Percentiles rank a stretch among this genome's conserved stretches.
phyloP scores from a whole-genome alignment of 2,113 vertebrate species.

The Scomber scombrus region DNA sequence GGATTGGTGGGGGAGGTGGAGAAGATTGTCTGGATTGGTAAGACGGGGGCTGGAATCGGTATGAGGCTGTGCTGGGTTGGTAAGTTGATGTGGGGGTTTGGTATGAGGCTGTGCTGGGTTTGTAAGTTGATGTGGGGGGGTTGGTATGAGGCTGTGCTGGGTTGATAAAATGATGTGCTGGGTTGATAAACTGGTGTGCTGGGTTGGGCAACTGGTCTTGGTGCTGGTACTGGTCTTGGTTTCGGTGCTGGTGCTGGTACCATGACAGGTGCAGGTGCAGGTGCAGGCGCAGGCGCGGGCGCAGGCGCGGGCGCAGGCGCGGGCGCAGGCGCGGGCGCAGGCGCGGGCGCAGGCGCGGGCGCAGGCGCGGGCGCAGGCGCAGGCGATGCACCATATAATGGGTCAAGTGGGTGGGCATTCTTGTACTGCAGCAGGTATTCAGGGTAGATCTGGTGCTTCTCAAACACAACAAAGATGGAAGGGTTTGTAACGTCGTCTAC shows the following conservation, averaged over 20 bases:
- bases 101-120: no score
- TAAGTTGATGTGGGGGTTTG: accelerated
- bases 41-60: accelerated
- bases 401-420: accelerated
- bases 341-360: no score
- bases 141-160: no score
- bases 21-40: neutral
- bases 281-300: no score
- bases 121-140: no score
- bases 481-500: constrained; percentile 87
- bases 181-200: accelerated
- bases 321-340: no score
- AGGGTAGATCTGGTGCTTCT: constrained; percentile 93
- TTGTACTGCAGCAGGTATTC: constrained; percentile 92
- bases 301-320: no score
- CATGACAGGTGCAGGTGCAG: no score
- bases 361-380: no score
- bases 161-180: neutral
- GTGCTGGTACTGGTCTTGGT: neutral
- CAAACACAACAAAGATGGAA: constrained; percentile 93
- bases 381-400: neutral
- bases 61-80: neutral
- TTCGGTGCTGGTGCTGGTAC: neutral
- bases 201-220: neutral
- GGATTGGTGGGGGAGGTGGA: neutral